Conservation (phyloP, 30 jellyfish, hydroid and myxozoan genomes). For the Hydra vulgaris region DNA sequence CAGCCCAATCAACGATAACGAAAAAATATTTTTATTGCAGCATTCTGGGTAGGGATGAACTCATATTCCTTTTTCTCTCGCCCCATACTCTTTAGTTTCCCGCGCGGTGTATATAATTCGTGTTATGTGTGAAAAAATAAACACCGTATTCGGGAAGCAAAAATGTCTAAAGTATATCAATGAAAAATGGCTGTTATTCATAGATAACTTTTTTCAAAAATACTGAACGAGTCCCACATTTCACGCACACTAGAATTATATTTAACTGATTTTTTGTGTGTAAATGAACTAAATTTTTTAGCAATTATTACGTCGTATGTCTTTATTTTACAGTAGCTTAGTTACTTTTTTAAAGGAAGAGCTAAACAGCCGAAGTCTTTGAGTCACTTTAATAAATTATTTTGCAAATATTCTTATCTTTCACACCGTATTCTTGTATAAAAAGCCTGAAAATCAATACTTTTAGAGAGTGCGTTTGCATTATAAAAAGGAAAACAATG, state of each 20-base stretch:
- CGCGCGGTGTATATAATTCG: conserved; percentile 6
- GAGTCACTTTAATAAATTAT: too few relatives aligned
- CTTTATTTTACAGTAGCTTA: not conserved
- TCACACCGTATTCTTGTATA: too few relatives aligned
- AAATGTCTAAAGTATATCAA: not conserved
- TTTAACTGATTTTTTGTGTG: not conserved
- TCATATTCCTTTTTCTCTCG: conserved; percentile 18
- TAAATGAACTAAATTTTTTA: not conserved
- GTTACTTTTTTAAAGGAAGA: too few relatives aligned
- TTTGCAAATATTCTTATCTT: not conserved
- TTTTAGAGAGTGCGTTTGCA: not conserved
- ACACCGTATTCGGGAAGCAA: not conserved
- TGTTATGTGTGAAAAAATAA: not conserved
- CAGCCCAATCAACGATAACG: not conserved
- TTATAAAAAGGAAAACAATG: not conserved
- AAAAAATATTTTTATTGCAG: not conserved
- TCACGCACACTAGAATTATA: not conserved
- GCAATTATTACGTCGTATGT: not conserved
- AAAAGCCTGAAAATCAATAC: not conserved
- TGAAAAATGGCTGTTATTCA: not conserved
- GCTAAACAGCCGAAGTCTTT: too few relatives aligned
- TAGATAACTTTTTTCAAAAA: not conserved
- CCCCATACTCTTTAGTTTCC: not conserved
- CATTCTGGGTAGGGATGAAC: conserved; percentile 30
- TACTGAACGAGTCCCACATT: not conserved